Evolutionary conservation across 2,113 vertebrate genomes (phyloP).

Genomic region (Tachuris rubrigastra): DNA sequence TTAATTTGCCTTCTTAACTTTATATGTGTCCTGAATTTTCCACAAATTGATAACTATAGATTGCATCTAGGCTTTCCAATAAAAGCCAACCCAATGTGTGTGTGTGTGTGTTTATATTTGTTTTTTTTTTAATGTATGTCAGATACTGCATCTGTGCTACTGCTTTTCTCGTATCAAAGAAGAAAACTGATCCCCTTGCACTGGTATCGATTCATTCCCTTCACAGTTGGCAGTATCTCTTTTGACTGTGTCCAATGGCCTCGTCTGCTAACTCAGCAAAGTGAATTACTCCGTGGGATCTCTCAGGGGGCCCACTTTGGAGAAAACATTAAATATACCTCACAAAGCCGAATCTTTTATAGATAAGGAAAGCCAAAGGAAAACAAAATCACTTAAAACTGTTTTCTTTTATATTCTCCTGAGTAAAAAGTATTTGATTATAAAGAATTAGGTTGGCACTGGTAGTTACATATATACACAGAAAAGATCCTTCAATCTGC

Average conservation of each 20-base stretch:
- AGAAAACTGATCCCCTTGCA: not conserved
- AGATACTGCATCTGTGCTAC: not conserved
- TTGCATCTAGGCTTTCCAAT: constrained; percentile 85
- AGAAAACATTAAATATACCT: constrained; percentile 48
- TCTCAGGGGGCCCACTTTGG: constrained; percentile 56
- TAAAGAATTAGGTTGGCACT: constrained; percentile 63
- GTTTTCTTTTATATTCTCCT: constrained; percentile 16
- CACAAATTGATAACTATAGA: constrained; percentile 83
- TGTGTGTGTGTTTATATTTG: constrained; percentile 59
- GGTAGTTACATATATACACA: not conserved
- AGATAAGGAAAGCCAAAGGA: not conserved
- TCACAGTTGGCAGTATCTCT: constrained; percentile 13
- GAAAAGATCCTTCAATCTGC: constrained; percentile 46
- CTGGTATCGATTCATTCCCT: constrained; percentile 10
- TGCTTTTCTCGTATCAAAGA: not conserved
- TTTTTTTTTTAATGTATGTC: constrained; percentile 53
- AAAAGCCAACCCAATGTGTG: constrained; percentile 82
- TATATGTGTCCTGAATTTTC: constrained; percentile 86
- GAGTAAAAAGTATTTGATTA: constrained; percentile 66
- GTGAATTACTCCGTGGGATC: constrained; percentile 30
- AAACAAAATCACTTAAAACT: not conserved
- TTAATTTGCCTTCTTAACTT: constrained; percentile 84
- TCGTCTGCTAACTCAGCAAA: constrained; percentile 58
- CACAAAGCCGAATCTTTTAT: constrained; percentile 27
- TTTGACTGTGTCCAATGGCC: not conserved